phyloP scores from a whole-genome alignment of 2,113 vertebrate species.

The Rhodinocichla rosea region DNA sequence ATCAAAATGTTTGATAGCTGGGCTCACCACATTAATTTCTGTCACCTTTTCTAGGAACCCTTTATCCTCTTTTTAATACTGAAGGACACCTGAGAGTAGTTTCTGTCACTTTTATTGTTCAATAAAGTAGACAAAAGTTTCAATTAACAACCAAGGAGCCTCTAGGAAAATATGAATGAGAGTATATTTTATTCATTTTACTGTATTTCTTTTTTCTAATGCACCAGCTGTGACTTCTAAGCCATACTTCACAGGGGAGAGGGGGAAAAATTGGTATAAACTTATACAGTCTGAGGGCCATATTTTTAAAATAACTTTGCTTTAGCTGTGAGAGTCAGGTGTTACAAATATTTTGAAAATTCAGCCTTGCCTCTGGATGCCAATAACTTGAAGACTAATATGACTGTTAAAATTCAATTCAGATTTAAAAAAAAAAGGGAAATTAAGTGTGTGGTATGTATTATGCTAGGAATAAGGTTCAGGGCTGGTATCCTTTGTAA shows the following conservation, averaged over 20 bases:
- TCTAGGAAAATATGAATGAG: conserved; percentile 76
- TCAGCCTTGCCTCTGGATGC: not conserved
- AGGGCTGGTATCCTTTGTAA: not conserved
- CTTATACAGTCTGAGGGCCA: not conserved
- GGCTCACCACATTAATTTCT: conserved; percentile 79
- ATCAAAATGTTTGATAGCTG: conserved; percentile 85
- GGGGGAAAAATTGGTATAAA: not conserved
- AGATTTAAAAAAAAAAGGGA: not conserved
- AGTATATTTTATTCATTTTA: conserved; percentile 79
- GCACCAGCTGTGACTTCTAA: conserved; percentile 62
- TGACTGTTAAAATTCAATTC: not conserved
- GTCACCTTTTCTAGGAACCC: conserved; percentile 76
- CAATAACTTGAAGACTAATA: not conserved
- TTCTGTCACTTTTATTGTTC: conserved; percentile 83
- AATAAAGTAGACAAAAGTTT: conserved; percentile 84
- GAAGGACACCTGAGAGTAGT: conserved; percentile 80
- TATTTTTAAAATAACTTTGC: not conserved
- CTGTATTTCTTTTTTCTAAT: conserved; percentile 76
- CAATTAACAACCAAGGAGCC: conserved; percentile 78
- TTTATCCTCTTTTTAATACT: conserved; percentile 80
- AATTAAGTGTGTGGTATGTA: rapidly evolving
- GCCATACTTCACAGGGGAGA: not conserved
- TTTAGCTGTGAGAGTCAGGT: not conserved
- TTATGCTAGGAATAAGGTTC: not conserved
- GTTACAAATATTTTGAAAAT: not conserved